Conservation (phyloP, 2,888 invertebrate genomes). For the Lysandra coridon region DNA sequence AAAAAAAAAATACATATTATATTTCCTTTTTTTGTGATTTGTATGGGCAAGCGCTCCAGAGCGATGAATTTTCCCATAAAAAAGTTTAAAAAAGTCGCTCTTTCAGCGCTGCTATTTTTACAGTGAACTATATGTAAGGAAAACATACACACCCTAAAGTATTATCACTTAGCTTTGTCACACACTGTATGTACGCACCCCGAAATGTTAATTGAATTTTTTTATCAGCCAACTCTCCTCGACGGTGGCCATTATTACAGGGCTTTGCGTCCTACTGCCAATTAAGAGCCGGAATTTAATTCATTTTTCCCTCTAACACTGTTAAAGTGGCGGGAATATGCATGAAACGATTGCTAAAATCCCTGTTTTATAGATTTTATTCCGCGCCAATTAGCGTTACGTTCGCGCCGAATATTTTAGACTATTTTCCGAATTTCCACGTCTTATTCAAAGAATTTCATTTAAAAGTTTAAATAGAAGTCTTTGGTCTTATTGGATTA, state of each 20-base stretch:
- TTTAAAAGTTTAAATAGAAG: no score
- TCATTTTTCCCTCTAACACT: slow-evolving; percentile 38
- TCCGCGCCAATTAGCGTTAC: not conserved
- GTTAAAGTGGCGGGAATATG: slow-evolving; percentile 15
- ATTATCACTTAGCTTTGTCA: not conserved
- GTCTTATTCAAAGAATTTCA: not conserved
- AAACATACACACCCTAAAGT: not conserved
- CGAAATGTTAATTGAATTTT: slow-evolving; percentile 50
- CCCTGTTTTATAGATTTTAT: slow-evolving; percentile 11
- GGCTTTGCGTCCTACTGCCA: slow-evolving; percentile 45
- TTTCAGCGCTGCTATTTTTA: no score
- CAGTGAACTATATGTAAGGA: no score
- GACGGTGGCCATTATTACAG: slow-evolving; percentile 45
- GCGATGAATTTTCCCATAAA: no score
- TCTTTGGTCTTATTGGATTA: no score
- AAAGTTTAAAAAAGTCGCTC: no score
- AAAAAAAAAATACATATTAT: no score
- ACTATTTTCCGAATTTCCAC: not conserved
- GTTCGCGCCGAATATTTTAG: not conserved
- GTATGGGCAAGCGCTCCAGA: no score
- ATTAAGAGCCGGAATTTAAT: slow-evolving; percentile 48
- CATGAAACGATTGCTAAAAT: not conserved
- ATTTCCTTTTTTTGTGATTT: no score
- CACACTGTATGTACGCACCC: slow-evolving; percentile 36
- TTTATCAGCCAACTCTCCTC: slow-evolving; percentile 47